Percentiles rank a stretch among this genome's conserved stretches.
phyloP scores from a whole-genome alignment of 2,797 vertebrate genomes.

The Tenualosa ilisha region DNA sequence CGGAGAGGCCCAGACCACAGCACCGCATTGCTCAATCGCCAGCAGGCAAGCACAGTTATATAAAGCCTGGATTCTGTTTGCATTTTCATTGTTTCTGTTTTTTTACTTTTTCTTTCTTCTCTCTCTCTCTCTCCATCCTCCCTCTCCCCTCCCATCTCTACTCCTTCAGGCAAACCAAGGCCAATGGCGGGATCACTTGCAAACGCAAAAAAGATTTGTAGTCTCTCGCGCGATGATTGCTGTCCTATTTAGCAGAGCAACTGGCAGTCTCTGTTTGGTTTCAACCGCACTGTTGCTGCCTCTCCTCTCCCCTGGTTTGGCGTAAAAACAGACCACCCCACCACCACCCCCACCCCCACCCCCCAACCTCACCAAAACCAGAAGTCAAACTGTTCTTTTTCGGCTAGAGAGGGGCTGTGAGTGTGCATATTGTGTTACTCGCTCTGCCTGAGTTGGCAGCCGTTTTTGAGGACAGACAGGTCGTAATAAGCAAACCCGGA shows the following conservation, averaged over 20 bases:
- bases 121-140: slow-evolving; percentile 30
- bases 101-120: not conserved
- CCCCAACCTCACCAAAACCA: not conserved
- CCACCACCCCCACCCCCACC: not conserved
- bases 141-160: not conserved
- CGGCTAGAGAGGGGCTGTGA: not conserved
- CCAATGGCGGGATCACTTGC: not conserved
- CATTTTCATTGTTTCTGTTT: slow-evolving; percentile 23
- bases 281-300: not conserved
- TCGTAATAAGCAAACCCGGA: not conserved
- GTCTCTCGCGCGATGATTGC: not conserved
- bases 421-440: slow-evolving; percentile 29
- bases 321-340: no score
- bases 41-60: slow-evolving; percentile 69
- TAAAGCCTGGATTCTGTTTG: slow-evolving; percentile 58
- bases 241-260: not conserved
- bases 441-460: slow-evolving; percentile 23
- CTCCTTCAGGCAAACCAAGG: not conserved
- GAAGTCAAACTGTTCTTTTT: slow-evolving; percentile 29
- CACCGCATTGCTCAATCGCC: slow-evolving; percentile 71
- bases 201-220: not conserved
- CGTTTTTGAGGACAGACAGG: slow-evolving; percentile 24
- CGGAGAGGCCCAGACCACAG: slow-evolving; percentile 63
- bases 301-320: not conserved
- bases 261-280: not conserved